These are phyloP conservation scores for Neoitamus cyanurus DNA, from an alignment of 2,888 invertebrate species.

Conservation along the genomic window DNA sequence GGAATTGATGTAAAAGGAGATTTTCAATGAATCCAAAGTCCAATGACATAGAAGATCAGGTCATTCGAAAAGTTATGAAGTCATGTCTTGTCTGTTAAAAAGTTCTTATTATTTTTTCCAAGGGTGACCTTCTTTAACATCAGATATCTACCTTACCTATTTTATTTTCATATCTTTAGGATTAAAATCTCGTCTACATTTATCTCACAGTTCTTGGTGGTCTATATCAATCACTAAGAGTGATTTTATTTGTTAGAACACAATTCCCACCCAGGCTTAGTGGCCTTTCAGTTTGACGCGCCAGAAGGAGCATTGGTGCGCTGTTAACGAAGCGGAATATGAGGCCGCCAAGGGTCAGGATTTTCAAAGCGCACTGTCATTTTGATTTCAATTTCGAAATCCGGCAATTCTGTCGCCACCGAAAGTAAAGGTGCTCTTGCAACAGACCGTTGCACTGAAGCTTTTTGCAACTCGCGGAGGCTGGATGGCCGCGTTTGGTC, in stretches of 20 bases:
- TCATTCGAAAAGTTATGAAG: no score
- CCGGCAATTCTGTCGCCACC: not conserved
- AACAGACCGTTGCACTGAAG: not conserved
- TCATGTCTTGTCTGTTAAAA: no score
- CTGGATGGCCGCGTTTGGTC: not conserved
- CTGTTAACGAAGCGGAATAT: not conserved
- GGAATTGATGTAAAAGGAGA: no score
- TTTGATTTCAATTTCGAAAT: not conserved
- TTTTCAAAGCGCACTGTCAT: not conserved
- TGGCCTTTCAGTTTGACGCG: not conserved
- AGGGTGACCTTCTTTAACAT: no score
- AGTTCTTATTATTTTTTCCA: no score
- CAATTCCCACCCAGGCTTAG: not conserved
- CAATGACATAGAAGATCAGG: no score
- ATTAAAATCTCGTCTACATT: not conserved
- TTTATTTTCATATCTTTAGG: not conserved
- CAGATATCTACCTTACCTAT: not conserved
- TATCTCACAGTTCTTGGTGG: not conserved
- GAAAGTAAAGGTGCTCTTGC: conserved; percentile 1
- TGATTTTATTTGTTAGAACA: not conserved
- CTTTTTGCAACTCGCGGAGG: not conserved
- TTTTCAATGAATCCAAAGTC: no score
- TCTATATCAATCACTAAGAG: not conserved
- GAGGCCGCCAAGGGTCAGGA: conserved; percentile 1
- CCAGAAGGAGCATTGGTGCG: not conserved